These are phyloP conservation scores for Pangasianodon hypophthalmus DNA, from an alignment of 2,113 vertebrate species.

Conservation along the genomic window DNA sequence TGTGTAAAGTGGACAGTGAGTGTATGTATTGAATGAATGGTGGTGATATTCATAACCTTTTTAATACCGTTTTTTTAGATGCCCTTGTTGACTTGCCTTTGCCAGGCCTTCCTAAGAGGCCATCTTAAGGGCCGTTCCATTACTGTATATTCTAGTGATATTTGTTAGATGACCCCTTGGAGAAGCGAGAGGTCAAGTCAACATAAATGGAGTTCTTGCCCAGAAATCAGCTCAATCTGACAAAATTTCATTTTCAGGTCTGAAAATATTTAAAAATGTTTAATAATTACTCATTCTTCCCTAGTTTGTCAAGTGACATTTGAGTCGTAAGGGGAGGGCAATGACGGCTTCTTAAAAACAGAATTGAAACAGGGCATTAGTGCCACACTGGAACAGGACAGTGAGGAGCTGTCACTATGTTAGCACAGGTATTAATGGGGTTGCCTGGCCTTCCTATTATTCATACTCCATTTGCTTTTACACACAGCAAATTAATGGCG, in stretches of 20 bases:
- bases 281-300: neutral
- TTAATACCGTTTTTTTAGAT: neutral
- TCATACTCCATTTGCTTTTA: constrained; percentile 52
- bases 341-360: neutral
- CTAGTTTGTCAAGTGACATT: neutral
- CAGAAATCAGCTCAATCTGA: neutral
- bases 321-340: neutral
- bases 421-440: constrained; percentile 43
- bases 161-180: neutral
- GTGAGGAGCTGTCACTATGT: constrained; percentile 31
- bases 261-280: neutral
- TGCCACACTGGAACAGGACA: constrained; percentile 8
- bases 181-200: neutral
- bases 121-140: neutral
- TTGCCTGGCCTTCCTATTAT: constrained; percentile 46
- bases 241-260: neutral
- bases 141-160: neutral
- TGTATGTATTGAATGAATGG: neutral
- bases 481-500: constrained; percentile 48
- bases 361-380: neutral
- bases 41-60: neutral
- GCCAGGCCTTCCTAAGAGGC: neutral
- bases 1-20: neutral
- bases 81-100: neutral
- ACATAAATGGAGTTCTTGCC: neutral